Percentiles rank a stretch among this genome's conserved stretches.
Conservation (phyloP, 2,113 vertebrate genomes). For the Prolemur simus region DNA sequence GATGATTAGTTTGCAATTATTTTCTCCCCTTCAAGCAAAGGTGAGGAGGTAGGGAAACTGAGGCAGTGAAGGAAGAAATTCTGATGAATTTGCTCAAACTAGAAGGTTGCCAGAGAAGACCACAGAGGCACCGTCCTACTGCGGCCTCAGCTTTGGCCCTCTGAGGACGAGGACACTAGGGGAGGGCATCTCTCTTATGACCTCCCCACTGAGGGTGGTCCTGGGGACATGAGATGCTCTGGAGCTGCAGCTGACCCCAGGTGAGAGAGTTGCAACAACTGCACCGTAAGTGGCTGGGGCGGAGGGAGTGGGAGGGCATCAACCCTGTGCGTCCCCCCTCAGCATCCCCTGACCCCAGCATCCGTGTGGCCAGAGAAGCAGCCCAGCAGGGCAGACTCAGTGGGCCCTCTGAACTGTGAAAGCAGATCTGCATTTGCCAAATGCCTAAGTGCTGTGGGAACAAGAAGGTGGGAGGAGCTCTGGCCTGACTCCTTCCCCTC, state of each 20-base stretch:
- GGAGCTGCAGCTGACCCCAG: not conserved
- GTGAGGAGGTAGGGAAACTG: not conserved
- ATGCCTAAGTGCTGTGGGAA: not conserved
- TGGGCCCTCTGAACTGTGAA: too few species aligned
- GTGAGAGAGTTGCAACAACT: not conserved
- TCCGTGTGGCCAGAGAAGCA: too few species aligned
- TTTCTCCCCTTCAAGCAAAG: not conserved
- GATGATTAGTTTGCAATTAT: too few species aligned
- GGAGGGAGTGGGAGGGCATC: not conserved
- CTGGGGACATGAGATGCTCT: not conserved
- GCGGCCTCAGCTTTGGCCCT: not conserved
- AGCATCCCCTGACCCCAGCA: too few species aligned
- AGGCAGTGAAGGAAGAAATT: not conserved
- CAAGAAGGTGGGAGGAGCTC: too few species aligned
- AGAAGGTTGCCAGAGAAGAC: not conserved
- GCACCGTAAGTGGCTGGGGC: not conserved
- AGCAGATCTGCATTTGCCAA: too few species aligned
- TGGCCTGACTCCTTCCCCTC: not conserved
- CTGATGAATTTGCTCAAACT: not conserved
- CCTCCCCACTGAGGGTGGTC: not conserved
- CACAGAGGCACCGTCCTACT: not conserved
- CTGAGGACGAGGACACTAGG: not conserved
- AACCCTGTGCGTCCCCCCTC: not conserved
- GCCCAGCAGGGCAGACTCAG: not conserved
- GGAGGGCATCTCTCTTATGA: not conserved